Evolutionary conservation across 2,888 invertebrate genomes (phyloP), one percentile per base, ranked within the genome.

Genomic region (Rhopalosiphum nymphaeae): DNA sequence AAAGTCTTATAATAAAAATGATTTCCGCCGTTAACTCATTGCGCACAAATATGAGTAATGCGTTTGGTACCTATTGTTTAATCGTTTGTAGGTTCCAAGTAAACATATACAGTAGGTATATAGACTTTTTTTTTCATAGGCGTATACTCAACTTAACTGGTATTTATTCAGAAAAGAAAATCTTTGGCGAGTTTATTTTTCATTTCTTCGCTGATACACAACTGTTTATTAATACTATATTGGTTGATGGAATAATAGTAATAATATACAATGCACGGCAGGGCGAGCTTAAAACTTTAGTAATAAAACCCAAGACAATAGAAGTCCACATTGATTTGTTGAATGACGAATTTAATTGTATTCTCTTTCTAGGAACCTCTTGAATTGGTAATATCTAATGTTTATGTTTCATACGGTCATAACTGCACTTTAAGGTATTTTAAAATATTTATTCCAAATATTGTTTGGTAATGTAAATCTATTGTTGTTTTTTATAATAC

Each of bases 251-350:
- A 29, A 53, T 44, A 36, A 91, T 53, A 53, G 13, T 84, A 53
- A 78, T 78, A 78, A 78, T 56, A 53, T 21, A 42, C 42, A 56
- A 56, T 4, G 56, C 29, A 49, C 21, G 10, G 29, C 3, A 9
- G n/a, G 25, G n/a, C 9, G 42, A 91, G 53, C 53, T 84, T 84
- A 84, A 53, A 91, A 91, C 91, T 91, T 91, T 42, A 84, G 84
- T 29, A 84, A 84, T 84, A 53, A 90, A 91, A 53, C 53, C 29
- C n/a, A 42, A 84, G 53, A 53, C 49, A 84, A 84, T 78, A 91
- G 26, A 78, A 78, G 49, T 78, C 49, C 53, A 53, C 7, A 53
- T 91, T 91, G 3, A 89, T 91, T 91, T 91, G n/a, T 78, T 53
- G 42, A 67, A 53, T 91, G 36, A 78, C 42, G 9, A 91, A 78